Evolutionary conservation across 2,888 invertebrate genomes (phyloP), one percentile per base, ranked within the genome.

Genomic region (Agrotis segetum): DNA sequence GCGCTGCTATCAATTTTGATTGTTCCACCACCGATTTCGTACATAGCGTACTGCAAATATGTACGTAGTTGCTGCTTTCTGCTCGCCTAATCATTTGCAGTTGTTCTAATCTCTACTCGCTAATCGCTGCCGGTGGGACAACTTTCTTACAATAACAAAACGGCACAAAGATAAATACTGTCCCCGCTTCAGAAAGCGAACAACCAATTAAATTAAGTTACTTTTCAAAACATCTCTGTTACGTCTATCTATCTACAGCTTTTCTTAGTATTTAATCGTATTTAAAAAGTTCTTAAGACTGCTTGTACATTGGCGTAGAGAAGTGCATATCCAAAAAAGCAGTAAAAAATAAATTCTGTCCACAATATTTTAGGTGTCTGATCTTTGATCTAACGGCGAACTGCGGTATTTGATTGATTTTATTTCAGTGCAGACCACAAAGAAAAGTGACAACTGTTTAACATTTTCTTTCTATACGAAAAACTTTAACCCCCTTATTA

Each of bases 221-320:
- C 34, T 56, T 56, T 73, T 47, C 46, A 79, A 61, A 79, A 74
- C 56, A 19, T 52, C 55, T 64, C n/a, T 44, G 3, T 64, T 50
- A 50, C 40, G 7, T 47, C 17, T 47, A 14, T 46, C 52, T 5
- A 40, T 11, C 40, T 40, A 50, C 13, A 44, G 74, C 21, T 62
- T 56, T 64, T 59, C 60, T 52, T 21, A 61, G 40, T 21, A 47
- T 29, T 74, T 74, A 24, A 55, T 65, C 6, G 29, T 24, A 53
- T 60, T 44, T 16, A 19, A 50, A 50, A 73, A 29, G 24, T 49
- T 52, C 16, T 50, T 44, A 21, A 44, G 21, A 19, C 40, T 44
- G 13, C 16, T 49, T 50, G 9, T 21, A 4, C 9, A 34, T n/a
- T 49, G 13, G 17, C 9, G 21, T 2, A 4, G 7, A 44, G 1